These are phyloP conservation scores for Anolis sagrei DNA, from an alignment of 2,113 vertebrate genomes.

Conservation along the genomic window DNA sequence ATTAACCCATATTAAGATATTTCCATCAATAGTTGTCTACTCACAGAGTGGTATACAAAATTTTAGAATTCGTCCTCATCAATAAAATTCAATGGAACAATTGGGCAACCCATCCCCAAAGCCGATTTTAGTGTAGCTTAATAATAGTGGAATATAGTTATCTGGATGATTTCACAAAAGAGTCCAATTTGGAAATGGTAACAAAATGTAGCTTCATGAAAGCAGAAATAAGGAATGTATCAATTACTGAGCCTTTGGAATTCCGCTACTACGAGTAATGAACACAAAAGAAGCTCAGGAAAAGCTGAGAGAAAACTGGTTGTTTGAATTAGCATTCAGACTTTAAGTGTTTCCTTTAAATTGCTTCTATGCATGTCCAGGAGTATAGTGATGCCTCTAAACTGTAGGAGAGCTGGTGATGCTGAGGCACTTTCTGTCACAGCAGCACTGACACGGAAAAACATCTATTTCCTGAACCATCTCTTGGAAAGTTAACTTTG, in stretches of 20 bases:
- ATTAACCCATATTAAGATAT: neutral
- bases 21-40: neutral
- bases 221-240: neutral
- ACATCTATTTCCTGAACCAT: neutral
- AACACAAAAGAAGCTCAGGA: neutral
- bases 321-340: neutral
- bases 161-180: neutral
- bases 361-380: neutral
- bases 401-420: neutral
- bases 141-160: neutral
- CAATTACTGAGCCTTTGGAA: neutral
- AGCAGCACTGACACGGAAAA: neutral
- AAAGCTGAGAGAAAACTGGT: neutral
- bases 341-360: neutral
- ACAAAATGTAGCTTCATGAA: neutral
- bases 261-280: neutral
- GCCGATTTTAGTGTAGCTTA: neutral
- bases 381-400: neutral
- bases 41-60: neutral
- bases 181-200: neutral
- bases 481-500: neutral
- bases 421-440: neutral
- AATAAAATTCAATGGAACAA: neutral
- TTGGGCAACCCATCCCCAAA: neutral
- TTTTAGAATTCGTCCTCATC: neutral